Conservation (phyloP, 2,113 vertebrate species). For the Ia io region DNA sequence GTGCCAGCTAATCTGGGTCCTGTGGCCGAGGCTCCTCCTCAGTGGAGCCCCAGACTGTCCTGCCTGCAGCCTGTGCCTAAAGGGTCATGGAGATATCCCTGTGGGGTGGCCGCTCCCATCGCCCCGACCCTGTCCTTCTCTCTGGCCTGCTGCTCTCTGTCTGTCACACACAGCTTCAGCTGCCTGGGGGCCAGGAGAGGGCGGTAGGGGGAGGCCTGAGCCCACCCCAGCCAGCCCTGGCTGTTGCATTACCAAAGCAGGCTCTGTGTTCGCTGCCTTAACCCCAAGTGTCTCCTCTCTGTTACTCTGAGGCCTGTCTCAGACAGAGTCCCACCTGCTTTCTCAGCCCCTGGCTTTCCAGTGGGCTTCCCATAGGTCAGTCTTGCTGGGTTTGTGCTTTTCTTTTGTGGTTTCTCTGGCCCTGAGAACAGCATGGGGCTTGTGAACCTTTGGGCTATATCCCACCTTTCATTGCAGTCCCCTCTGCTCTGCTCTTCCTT, state of each 20-base stretch:
- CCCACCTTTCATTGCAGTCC: not conserved
- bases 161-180: constrained; percentile 55
- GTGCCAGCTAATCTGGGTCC: constrained; percentile 48
- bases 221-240: constrained; percentile 22
- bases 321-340: constrained; percentile 38
- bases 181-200: constrained; percentile 55
- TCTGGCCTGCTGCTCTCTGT: constrained; percentile 20
- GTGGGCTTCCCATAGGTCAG: constrained; percentile 48
- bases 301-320: constrained; percentile 45
- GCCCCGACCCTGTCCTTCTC: not conserved
- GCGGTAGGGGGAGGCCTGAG: constrained; percentile 4
- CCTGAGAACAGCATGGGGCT: constrained; percentile 69
- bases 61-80: constrained; percentile 44
- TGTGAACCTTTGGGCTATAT: constrained; percentile 24
- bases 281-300: constrained; percentile 55
- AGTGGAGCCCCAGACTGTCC: constrained; percentile 13
- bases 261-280: constrained; percentile 77
- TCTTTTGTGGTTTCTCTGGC: constrained; percentile 56
- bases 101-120: not conserved
- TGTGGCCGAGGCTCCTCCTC: not conserved
- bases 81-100: not conserved
- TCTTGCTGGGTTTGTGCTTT: constrained; percentile 55
- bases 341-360: constrained; percentile 6
- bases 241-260: constrained; percentile 70
- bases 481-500: not conserved